Percentiles rank a stretch among this genome's conserved stretches.
phyloP scores from a whole-genome alignment of 2,113 vertebrate species.

The Oncorhynchus masou region DNA sequence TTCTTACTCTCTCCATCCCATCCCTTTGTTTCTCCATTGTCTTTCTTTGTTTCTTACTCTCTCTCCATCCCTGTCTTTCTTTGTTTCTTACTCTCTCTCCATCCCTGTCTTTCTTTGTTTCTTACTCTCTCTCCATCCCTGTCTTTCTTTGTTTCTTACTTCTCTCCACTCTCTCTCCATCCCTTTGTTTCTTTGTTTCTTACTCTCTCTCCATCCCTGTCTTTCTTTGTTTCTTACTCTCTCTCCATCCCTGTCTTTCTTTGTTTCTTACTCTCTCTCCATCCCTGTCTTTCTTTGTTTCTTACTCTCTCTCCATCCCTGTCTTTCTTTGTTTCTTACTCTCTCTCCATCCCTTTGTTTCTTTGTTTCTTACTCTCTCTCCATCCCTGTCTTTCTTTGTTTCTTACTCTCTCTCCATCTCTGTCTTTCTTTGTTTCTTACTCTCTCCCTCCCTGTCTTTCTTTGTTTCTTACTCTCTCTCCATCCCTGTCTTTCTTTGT shows the following conservation, averaged over 20 bases:
- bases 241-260: slow-evolving; percentile 10
- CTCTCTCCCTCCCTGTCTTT: too few relatives aligned
- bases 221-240: slow-evolving; percentile 6
- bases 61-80: slow-evolving; percentile 10
- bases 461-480: slow-evolving; percentile 21
- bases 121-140: slow-evolving; percentile 23
- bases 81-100: slow-evolving; percentile 24
- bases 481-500: not conserved
- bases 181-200: not conserved
- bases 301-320: slow-evolving; percentile 23
- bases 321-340: not conserved
- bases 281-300: not conserved
- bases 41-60: slow-evolving; percentile 6
- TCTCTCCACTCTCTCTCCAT: too few relatives aligned
- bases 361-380: slow-evolving; percentile 21
- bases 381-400: not conserved
- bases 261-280: slow-evolving; percentile 24
- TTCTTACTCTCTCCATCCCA: slow-evolving; percentile 23
- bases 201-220: slow-evolving; percentile 22
- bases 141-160: not conserved
- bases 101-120: not conserved
- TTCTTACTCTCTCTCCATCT: slow-evolving; percentile 24
- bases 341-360: slow-evolving; percentile 16
- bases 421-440: too few relatives aligned
- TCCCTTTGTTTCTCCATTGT: too few relatives aligned